phyloP scores from a whole-genome alignment of 1,140 invertebrate genomes.

The Bicyclus anynana region DNA sequence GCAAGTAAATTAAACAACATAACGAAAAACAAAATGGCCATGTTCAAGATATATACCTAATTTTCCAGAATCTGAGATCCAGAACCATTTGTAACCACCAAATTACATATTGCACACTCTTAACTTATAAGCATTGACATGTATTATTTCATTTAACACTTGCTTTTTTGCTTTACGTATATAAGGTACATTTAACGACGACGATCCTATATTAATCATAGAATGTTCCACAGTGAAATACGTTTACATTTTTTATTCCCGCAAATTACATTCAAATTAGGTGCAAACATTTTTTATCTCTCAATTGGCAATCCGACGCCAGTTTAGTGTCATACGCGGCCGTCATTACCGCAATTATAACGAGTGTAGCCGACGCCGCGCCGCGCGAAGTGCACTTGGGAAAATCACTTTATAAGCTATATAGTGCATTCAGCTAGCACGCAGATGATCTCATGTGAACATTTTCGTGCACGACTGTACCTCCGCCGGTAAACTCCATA shows the following conservation, averaged over 20 bases:
- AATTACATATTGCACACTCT: too few relatives aligned
- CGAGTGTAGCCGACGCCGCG: constrained; percentile 32
- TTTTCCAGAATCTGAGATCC: too few relatives aligned
- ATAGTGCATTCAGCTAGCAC: constrained; percentile 37
- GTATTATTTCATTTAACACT: too few relatives aligned
- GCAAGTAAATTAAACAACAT: too few relatives aligned
- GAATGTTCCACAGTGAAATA: background rate
- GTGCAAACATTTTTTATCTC: constrained; percentile 9
- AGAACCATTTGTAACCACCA: too few relatives aligned
- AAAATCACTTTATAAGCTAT: constrained; percentile 68
- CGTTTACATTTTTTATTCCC: background rate
- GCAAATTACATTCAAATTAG: background rate
- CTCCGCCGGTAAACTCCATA: constrained; percentile 43
- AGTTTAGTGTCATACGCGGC: constrained; percentile 30
- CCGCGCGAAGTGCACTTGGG: constrained; percentile 46
- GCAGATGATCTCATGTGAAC: constrained; percentile 36
- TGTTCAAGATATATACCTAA: too few relatives aligned
- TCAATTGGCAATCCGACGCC: constrained; percentile 17
- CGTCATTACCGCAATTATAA: constrained; percentile 49
- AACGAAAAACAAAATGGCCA: too few relatives aligned
- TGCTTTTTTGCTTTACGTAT: too few relatives aligned
- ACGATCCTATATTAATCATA: background rate
- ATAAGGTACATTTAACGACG: background rate
- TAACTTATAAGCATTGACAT: too few relatives aligned
- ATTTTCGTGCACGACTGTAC: constrained; percentile 41